Evolutionary conservation across 1,140 invertebrate genomes (phyloP).

Genomic region (Rhopalosiphum padi): DNA sequence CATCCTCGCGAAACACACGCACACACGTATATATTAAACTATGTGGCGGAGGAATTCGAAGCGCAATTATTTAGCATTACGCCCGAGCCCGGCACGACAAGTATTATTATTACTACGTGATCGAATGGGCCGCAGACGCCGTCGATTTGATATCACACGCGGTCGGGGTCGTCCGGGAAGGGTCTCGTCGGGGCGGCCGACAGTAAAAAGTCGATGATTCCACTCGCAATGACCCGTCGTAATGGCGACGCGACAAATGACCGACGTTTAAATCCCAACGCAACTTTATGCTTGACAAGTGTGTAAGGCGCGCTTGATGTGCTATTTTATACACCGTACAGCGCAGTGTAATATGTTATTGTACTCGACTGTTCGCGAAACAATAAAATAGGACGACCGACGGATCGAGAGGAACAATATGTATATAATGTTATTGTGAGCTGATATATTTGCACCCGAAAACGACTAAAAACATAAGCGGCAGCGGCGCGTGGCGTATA

Average conservation of each 20-base stretch:
- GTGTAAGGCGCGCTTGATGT: too few relatives aligned
- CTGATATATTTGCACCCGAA: too few relatives aligned
- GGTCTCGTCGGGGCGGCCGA: background rate
- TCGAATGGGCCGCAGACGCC: background rate
- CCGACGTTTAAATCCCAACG: background rate
- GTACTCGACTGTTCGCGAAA: too few relatives aligned
- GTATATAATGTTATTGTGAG: too few relatives aligned
- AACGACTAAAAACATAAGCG: too few relatives aligned
- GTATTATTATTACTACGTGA: background rate
- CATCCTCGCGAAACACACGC: background rate
- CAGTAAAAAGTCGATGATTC: background rate
- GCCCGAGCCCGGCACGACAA: background rate
- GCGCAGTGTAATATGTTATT: too few relatives aligned
- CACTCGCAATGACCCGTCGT: background rate
- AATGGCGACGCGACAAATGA: background rate
- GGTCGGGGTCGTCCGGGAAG: background rate
- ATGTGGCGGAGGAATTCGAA: background rate
- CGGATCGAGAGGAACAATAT: too few relatives aligned
- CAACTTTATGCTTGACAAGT: background rate
- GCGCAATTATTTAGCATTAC: background rate
- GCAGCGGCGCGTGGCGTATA: too few relatives aligned
- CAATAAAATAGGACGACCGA: too few relatives aligned
- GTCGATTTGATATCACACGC: background rate
- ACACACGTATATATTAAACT: background rate
- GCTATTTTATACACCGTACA: too few relatives aligned